Evolutionary conservation across 2,888 invertebrate genomes (phyloP), one percentile per base, ranked within the genome.

Genomic region (Hirtodrosophila trivittata): DNA sequence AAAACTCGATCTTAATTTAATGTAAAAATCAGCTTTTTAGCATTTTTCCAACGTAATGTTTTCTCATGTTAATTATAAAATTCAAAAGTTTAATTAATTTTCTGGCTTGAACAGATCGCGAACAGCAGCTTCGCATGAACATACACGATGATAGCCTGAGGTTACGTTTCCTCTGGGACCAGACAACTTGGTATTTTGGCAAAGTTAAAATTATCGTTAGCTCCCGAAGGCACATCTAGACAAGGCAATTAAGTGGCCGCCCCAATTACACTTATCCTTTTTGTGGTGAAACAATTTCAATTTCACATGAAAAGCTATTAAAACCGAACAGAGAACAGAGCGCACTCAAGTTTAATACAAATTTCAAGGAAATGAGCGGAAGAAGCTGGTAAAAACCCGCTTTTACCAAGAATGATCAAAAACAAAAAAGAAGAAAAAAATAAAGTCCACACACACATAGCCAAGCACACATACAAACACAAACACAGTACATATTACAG

Each of bases 231-330:
- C 55, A 18, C 47, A 58, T 72, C 39, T 74, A 62, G 54, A 56
- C 59, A 77, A 59, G 70, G 70, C 81, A 77, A 77, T 69, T 81
- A 62, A 69, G 26, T 46, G 52, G 43, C 54, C 63, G 71, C 51
- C 75, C 63, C 56, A 68, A 70, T 65, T 82, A 73, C 86, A 83
- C 63, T 82, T 83, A 86, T 78, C 74, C 78, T 56, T 70, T 55
- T 32, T 33, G 45, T 56, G 56, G 7, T 71, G 38, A 58, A 80
- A 76, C 64, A 69, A 66, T 74, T 81, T 81, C 81, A 69, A 66
- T 77, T 81, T 81, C 86, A 86, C 78, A 63, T 77, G 80, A 81
- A 81, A 81, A 84, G 82, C 80, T 81, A 81, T 81, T 81, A 86
- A 81, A 57, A 45, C 55, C 43, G 30, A 58, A 46, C 56, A 42